Conservation (phyloP, 2,113 vertebrate genomes). For the Hyperoodon ampullatus region DNA sequence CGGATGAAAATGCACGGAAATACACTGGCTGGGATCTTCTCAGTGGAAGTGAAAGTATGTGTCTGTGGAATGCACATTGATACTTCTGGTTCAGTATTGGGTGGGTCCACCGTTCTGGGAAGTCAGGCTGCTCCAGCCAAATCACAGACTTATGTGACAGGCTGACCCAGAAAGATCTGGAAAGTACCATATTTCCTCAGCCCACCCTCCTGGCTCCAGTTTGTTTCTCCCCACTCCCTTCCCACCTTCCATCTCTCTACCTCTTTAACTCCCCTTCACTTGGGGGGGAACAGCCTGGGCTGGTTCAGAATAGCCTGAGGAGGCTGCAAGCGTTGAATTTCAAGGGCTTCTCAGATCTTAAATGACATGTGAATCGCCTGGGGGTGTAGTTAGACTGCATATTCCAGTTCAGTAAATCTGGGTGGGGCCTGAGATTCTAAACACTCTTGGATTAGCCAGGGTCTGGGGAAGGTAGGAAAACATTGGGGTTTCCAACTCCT, state of each 20-base stretch:
- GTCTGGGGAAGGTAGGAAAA: not conserved
- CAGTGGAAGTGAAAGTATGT: slow-evolving; percentile 57
- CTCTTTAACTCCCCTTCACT: not conserved
- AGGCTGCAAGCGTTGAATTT: not conserved
- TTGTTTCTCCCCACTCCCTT: not conserved
- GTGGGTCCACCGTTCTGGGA: slow-evolving; percentile 35
- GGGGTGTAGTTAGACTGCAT: not conserved
- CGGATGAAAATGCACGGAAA: not conserved
- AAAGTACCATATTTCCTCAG: slow-evolving; percentile 2
- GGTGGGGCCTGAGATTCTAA: not conserved
- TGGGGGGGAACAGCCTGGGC: not conserved
- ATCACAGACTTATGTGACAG: not conserved
- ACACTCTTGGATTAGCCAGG: not conserved
- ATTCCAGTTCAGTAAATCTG: not conserved
- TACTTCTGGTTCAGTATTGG: not conserved
- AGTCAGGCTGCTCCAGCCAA: not conserved
- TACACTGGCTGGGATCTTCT: no score
- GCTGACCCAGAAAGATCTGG: not conserved
- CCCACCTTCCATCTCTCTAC: not conserved
- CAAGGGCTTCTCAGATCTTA: not conserved
- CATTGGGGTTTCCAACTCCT: not conserved
- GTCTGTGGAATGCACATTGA: not conserved
- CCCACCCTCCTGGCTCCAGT: not conserved
- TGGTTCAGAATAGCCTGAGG: not conserved
- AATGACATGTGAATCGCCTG: not conserved